Evolutionary conservation across 2,113 vertebrate species (phyloP), one percentile per base, ranked within the genome.

Genomic region (Hystrix brachyura): DNA sequence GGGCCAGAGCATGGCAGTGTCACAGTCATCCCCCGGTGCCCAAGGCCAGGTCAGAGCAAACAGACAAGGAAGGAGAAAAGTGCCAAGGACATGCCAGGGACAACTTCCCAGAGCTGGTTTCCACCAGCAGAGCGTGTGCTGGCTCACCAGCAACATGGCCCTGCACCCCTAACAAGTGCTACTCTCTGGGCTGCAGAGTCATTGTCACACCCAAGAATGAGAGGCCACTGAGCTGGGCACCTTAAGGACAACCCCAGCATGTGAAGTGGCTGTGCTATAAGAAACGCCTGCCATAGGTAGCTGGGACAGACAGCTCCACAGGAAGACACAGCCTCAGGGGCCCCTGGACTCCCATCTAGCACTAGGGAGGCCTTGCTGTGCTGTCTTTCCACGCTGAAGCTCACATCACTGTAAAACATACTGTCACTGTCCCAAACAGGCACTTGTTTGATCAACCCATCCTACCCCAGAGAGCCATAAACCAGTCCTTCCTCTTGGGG

Each of bases 271-370:
- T 29, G 32, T 5, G 34, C n/a, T 60, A 7, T 6, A 34, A 48
- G 34, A 51, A 43, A n/a, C 7, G 3, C 21, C 65, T 6, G 4
- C 21, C 65, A 34, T 9, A 13, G 25, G 21, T 5, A n/a, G 55
- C 19, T 19, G 23, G 48, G 23, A 51, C 2, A 0, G 13, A 46
- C 12, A 9, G 5, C 4, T 4, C 9, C 2, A 12, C 34, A 21
- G 38, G 9, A 2, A 15, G 55, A n/a, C 8, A 0, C 4, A 34
- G 29, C 34, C 25, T 6, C 25, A 4, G 38, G 43, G 12, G 7
- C 25, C 7, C 64, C 64, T 27, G 32, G 32, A 59, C 34, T 25
- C 38, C n/a, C 25, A 38, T 15, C 14, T 1, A 25, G 60, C 79
- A 48, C 62, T 3, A 4, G 9, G 38, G 46, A 53, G 21, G 29